phyloP scores from a whole-genome alignment of 2,113 vertebrate species.

The Taurulus bubalis region DNA sequence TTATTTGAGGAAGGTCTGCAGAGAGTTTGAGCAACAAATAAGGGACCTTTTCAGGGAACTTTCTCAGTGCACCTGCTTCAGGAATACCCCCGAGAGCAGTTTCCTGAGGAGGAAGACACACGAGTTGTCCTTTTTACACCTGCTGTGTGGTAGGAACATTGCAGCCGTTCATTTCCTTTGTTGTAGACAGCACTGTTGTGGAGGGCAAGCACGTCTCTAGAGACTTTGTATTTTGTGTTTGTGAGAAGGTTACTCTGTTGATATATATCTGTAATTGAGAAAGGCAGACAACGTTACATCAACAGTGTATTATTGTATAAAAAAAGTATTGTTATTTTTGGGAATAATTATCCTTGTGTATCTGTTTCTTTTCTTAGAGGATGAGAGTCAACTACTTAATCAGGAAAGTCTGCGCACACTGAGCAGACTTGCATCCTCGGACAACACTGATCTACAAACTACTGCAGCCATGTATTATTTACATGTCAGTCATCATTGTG shows the following conservation, averaged over 20 bases:
- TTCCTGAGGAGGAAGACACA: slow-evolving; percentile 44
- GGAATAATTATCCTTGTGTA: not conserved
- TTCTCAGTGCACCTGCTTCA: slow-evolving; percentile 73
- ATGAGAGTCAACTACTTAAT: slow-evolving; percentile 55
- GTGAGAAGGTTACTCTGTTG: not conserved
- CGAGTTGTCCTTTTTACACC: slow-evolving; percentile 62
- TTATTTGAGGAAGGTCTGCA: slow-evolving; percentile 66
- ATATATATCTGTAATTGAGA: not conserved
- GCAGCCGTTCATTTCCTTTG: not conserved
- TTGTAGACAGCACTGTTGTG: not conserved
- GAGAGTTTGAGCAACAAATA: slow-evolving; percentile 66
- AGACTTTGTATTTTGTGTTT: not conserved
- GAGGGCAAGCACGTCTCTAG: not conserved
- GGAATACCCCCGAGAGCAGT: slow-evolving; percentile 49
- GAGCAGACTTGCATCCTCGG: slow-evolving; percentile 82
- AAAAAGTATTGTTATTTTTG: not conserved
- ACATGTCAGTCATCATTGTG: slow-evolving; percentile 85
- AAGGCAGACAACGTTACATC: not conserved
- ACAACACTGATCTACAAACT: slow-evolving; percentile 81
- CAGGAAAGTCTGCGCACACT: slow-evolving; percentile 77
- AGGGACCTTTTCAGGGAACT: slow-evolving; percentile 73
- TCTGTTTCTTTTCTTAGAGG: slow-evolving; percentile 6
- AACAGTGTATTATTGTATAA: not conserved
- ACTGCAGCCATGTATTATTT: slow-evolving; percentile 84
- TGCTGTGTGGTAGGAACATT: slow-evolving; percentile 76